Percentiles rank a stretch among this genome's conserved stretches.
Evolutionary conservation across 1,140 invertebrate genomes (phyloP).

Genomic region (Meloidogyne hapla): DNA sequence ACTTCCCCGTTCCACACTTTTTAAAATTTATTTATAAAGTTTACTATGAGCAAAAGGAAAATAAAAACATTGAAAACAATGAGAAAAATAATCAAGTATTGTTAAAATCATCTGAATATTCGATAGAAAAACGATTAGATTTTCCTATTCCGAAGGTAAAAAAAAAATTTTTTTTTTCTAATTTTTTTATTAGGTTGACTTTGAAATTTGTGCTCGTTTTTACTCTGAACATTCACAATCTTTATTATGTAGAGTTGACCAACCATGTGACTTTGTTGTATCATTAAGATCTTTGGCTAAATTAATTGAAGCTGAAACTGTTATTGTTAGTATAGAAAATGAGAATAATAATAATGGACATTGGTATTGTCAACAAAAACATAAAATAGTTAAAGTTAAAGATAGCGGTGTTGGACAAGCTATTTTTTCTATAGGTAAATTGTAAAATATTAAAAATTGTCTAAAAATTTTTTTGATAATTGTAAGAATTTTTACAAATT

Average conservation of each 20-base stretch:
- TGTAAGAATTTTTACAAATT: too few relatives aligned
- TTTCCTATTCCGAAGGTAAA: slow-evolving; percentile 39
- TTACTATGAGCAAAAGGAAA: neutral
- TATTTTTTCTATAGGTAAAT: slow-evolving; percentile 42
- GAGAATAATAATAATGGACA: slow-evolving; percentile 29
- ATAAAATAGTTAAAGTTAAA: slow-evolving; percentile 50
- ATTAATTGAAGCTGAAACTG: slow-evolving; percentile 42
- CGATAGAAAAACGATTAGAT: slow-evolving; percentile 35
- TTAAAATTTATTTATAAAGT: slow-evolving; percentile 35
- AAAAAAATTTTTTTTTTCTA: slow-evolving; percentile 15
- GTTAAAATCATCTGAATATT: slow-evolving; percentile 28
- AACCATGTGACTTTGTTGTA: slow-evolving; percentile 56
- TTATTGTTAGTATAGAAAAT: slow-evolving; percentile 48
- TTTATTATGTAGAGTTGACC: slow-evolving; percentile 51
- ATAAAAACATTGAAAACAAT: neutral
- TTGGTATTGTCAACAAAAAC: slow-evolving; percentile 14
- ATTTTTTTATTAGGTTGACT: slow-evolving; percentile 40
- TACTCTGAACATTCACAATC: slow-evolving; percentile 58
- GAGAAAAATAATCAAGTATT: slow-evolving; percentile 16
- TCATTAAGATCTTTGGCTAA: slow-evolving; percentile 51
- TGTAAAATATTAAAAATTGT: neutral
- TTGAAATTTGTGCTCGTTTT: slow-evolving; percentile 59
- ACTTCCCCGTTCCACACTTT: slow-evolving; percentile 34
- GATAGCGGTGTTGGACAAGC: slow-evolving; percentile 59
- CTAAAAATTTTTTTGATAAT: too few relatives aligned